Evolutionary conservation across 2,888 invertebrate genomes (phyloP).

Genomic region (Dascillus cervinus): DNA sequence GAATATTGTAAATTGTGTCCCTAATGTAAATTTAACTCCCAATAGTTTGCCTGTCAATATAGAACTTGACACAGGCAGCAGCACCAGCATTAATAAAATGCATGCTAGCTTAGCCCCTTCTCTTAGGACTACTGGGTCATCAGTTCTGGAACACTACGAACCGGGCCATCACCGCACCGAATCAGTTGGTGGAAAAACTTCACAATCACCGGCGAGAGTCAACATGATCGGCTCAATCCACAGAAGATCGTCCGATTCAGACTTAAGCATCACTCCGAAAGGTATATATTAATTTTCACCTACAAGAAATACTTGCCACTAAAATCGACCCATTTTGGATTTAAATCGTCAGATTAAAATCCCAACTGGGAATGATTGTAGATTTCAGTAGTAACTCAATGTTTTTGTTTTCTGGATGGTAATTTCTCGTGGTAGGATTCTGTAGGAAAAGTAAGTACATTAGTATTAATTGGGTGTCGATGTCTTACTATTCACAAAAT

Average conservation of each 20-base stretch:
- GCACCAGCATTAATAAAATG: conserved; percentile 31
- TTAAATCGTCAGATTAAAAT: background rate
- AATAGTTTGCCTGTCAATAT: conserved; percentile 30
- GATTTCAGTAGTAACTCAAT: conserved; percentile 13
- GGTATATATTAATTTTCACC: too few relatives aligned
- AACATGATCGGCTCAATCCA: conserved; percentile 48
- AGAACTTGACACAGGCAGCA: conserved; percentile 35
- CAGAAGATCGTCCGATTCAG: conserved; percentile 87
- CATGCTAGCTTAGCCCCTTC: conserved; percentile 39
- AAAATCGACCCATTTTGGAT: too few relatives aligned
- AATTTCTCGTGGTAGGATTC: conserved; percentile 45
- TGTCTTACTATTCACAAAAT: conserved; percentile 15
- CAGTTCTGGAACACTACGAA: conserved; percentile 23
- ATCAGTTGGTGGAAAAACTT: conserved; percentile 49
- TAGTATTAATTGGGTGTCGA: conserved; percentile 21
- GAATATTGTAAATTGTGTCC: too few relatives aligned
- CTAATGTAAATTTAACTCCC: conserved; percentile 12
- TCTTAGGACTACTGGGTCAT: conserved; percentile 36
- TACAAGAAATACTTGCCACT: conserved; percentile 4
- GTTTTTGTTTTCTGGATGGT: conserved; percentile 22
- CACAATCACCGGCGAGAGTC: conserved; percentile 50
- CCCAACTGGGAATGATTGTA: background rate
- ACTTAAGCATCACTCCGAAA: conserved; percentile 87
- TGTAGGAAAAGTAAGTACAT: conserved; percentile 51
- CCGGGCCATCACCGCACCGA: conserved; percentile 48